phyloP scores from a whole-genome alignment of 2,113 vertebrate genomes.

The Synodontis membranacea region DNA sequence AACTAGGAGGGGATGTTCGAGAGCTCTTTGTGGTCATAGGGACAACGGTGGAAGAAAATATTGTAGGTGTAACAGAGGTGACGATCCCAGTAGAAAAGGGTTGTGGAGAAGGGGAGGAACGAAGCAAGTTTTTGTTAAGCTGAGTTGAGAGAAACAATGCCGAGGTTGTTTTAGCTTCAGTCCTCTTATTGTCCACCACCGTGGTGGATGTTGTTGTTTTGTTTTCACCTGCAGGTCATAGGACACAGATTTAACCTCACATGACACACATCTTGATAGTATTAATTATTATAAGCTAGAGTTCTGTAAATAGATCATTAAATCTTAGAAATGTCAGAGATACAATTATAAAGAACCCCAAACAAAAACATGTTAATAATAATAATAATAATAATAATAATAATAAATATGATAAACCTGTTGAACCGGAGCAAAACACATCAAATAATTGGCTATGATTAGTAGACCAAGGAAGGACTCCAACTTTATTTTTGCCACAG shows the following conservation, averaged over 20 bases:
- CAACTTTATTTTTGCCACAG: constrained; percentile 60
- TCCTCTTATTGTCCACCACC: not conserved
- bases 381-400: not conserved
- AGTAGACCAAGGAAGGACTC: constrained; percentile 59
- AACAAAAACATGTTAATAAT: not conserved
- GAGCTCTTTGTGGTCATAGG: not conserved
- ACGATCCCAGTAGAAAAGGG: constrained; percentile 18
- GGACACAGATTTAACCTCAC: not conserved
- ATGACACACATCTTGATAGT: not conserved
- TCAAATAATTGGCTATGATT: constrained; percentile 28
- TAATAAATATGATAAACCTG: constrained; percentile 58
- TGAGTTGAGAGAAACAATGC: constrained; percentile 10
- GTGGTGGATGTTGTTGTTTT: constrained; percentile 20
- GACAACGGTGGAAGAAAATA: not conserved
- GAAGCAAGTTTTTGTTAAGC: constrained; percentile 3
- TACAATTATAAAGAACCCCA: not conserved
- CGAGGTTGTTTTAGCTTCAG: not conserved
- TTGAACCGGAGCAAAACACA: constrained; percentile 68
- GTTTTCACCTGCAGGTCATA: constrained; percentile 17
- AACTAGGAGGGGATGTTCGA: not conserved
- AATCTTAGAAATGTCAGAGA: not conserved
- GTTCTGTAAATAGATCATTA: not conserved
- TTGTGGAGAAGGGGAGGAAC: constrained; percentile 15
- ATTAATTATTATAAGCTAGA: not conserved
- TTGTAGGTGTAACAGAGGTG: constrained; percentile 16